phyloP scores from a whole-genome alignment of 2,113 vertebrate genomes.

The Tachysurus vachellii region DNA sequence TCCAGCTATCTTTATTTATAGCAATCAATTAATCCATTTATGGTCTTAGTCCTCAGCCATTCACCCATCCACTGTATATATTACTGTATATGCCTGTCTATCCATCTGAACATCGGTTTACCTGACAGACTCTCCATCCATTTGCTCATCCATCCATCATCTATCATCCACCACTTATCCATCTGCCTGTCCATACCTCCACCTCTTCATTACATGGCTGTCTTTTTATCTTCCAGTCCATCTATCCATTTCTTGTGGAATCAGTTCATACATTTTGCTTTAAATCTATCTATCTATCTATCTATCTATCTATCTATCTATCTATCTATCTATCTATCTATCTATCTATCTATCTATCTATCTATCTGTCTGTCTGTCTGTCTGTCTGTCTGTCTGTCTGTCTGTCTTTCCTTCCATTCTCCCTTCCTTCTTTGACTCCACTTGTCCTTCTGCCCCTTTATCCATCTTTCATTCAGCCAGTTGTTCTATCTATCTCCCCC shows the following conservation, averaged over 20 bases:
- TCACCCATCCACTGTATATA: background rate
- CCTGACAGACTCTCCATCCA: background rate
- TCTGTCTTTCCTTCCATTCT: background rate
- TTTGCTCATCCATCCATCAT: background rate
- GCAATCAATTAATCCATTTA: background rate
- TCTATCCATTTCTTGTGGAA: background rate
- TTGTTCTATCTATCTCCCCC: background rate
- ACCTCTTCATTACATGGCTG: background rate
- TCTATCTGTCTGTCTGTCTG: background rate
- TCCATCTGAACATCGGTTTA: background rate
- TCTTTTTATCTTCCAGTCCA: background rate
- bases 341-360: background rate
- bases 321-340: background rate
- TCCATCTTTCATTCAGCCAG: background rate
- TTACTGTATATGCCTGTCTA: background rate
- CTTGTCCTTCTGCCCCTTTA: background rate
- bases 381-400: background rate
- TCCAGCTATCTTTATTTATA: background rate
- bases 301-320: background rate
- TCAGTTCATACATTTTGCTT: background rate
- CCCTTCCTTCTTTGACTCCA: background rate
- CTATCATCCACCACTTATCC: background rate
- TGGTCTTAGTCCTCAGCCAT: background rate
- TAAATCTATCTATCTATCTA: background rate
- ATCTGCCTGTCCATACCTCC: background rate